These are phyloP conservation scores for Ornithorhynchus anatinus DNA, from an alignment of 2,113 vertebrate genomes.

Conservation along the genomic window DNA sequence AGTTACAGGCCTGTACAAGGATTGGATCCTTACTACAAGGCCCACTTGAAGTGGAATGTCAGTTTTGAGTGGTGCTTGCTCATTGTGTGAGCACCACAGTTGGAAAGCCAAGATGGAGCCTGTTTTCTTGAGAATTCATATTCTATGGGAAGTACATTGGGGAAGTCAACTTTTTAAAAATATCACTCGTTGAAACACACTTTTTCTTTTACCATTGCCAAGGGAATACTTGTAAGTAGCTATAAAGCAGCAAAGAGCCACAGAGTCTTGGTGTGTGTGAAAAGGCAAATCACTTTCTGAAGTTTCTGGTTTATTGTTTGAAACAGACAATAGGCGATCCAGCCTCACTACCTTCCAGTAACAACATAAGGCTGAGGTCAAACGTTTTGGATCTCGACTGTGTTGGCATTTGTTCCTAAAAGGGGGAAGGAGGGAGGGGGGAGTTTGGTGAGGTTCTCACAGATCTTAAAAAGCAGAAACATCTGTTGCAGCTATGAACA, in stretches of 20 bases:
- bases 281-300: constrained; percentile 49
- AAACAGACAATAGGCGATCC: constrained; percentile 38
- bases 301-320: constrained; percentile 8
- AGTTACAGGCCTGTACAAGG: neutral
- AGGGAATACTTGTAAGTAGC: constrained; percentile 1
- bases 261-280: neutral
- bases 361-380: constrained; percentile 50
- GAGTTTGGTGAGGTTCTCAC: constrained; percentile 54
- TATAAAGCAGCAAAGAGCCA: constrained; percentile 29
- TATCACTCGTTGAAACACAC: neutral
- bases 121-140: neutral
- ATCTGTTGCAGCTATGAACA: constrained; percentile 56
- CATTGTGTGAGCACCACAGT: neutral
- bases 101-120: neutral
- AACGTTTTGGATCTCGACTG: constrained; percentile 34
- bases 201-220: neutral
- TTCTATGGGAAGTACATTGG: neutral
- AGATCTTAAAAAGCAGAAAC: constrained; percentile 69
- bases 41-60: neutral
- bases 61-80: neutral
- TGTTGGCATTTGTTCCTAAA: constrained; percentile 48
- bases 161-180: neutral
- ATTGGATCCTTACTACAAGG: neutral
- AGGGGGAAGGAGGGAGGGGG: neutral
- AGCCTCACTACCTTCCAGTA: constrained; percentile 21